A percentile compares a stretch with the other conserved stretches of the same genome.
These are phyloP conservation scores for Neogobius melanostomus DNA, from an alignment of 2,113 vertebrate genomes.

Conservation along the genomic window DNA sequence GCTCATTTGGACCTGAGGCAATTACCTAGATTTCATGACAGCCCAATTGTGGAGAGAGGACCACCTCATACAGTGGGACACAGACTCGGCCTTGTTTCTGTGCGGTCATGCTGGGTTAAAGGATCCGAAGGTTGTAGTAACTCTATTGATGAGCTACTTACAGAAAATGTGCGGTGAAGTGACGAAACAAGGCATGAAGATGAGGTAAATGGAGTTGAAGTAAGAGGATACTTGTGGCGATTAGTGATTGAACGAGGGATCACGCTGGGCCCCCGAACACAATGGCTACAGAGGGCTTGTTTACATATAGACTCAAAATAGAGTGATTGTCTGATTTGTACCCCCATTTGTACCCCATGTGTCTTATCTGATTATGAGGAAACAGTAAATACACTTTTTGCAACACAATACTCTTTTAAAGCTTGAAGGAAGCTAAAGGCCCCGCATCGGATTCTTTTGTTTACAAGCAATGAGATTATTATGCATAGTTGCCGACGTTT, in stretches of 20 bases:
- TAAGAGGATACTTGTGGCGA: slow-evolving; percentile 29
- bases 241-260: not conserved
- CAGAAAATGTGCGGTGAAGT: slow-evolving; percentile 32
- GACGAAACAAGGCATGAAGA: slow-evolving; percentile 66
- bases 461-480: too few relatives aligned
- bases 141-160: slow-evolving; percentile 71
- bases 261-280: slow-evolving; percentile 8
- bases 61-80: slow-evolving; percentile 61
- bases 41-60: slow-evolving; percentile 40
- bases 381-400: too few relatives aligned
- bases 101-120: slow-evolving; percentile 32
- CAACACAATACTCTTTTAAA: too few relatives aligned
- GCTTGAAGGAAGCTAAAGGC: too few relatives aligned
- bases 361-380: not conserved
- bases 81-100: slow-evolving; percentile 54
- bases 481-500: too few relatives aligned
- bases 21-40: slow-evolving; percentile 65
- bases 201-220: slow-evolving; percentile 57
- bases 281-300: not conserved
- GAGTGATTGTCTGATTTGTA: too few relatives aligned
- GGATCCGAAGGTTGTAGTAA: slow-evolving; percentile 68
- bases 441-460: too few relatives aligned
- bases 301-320: too few relatives aligned
- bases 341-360: not conserved
- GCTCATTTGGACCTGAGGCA: slow-evolving; percentile 67